Evolutionary conservation across 2,797 vertebrate genomes (phyloP).

Genomic region (Saxicola maurus): DNA sequence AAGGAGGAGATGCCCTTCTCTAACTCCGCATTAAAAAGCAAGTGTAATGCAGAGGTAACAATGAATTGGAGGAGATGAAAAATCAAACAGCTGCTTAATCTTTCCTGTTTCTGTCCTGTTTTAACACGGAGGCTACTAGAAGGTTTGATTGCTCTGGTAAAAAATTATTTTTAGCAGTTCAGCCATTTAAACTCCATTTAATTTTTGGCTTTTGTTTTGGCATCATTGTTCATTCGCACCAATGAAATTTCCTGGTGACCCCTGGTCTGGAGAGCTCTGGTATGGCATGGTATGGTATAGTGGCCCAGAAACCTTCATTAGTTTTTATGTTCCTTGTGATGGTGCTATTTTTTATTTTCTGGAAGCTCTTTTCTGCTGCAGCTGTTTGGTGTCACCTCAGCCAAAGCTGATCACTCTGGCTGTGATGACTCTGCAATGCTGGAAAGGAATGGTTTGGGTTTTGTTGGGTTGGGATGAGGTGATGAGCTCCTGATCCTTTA

Average conservation of each 20-base stretch:
- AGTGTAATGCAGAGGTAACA: background rate
- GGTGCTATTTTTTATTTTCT: background rate
- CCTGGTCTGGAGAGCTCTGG: background rate
- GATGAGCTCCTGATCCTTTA: background rate
- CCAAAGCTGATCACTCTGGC: accelerated
- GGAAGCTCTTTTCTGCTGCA: background rate
- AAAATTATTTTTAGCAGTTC: background rate
- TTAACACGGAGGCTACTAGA: background rate
- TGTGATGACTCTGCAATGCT: accelerated
- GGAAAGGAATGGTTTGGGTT: background rate
- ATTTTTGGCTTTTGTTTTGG: background rate
- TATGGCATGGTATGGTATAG: too few relatives aligned
- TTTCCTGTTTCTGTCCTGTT: background rate
- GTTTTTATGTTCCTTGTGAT: background rate
- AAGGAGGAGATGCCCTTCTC: background rate
- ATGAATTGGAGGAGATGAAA: background rate
- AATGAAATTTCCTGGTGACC: background rate
- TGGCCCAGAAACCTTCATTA: background rate
- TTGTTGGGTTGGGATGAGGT: background rate
- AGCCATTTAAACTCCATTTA: background rate
- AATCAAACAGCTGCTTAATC: background rate
- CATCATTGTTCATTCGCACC: accelerated
- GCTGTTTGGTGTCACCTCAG: background rate
- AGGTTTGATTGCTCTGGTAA: background rate
- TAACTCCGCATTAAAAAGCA: background rate